Conservation (phyloP, 2,888 invertebrate species). For the Scaptomyza caliginosa region DNA sequence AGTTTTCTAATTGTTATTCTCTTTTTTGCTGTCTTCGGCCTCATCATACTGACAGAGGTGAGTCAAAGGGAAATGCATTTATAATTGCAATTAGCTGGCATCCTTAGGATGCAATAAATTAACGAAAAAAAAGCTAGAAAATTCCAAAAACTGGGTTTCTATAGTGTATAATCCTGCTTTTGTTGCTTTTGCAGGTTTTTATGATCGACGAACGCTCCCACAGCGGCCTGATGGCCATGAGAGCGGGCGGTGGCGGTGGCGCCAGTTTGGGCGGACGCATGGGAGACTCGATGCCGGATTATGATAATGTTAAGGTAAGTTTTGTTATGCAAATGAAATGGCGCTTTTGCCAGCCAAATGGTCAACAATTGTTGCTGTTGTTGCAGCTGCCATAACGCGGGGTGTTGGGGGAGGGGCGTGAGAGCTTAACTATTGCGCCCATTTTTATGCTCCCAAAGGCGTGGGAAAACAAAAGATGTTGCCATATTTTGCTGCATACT, state of each 20-base stretch:
- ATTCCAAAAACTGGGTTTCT: slow-evolving; percentile 3
- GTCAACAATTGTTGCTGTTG: slow-evolving; percentile 50
- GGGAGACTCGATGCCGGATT: slow-evolving; percentile 86
- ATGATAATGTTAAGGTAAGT: slow-evolving; percentile 88
- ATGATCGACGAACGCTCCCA: slow-evolving; percentile 86
- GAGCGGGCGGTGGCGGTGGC: slow-evolving; percentile 84
- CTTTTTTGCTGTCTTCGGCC: slow-evolving; percentile 94
- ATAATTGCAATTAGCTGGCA: slow-evolving; percentile 45
- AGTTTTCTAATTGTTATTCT: slow-evolving; percentile 95
- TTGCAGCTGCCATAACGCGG: slow-evolving; percentile 27
- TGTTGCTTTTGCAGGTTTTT: slow-evolving; percentile 80
- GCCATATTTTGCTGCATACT: slow-evolving; percentile 58
- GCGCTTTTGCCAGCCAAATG: slow-evolving; percentile 35
- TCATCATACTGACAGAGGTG: slow-evolving; percentile 94
- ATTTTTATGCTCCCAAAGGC: slow-evolving; percentile 45
- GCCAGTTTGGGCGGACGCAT: slow-evolving; percentile 85
- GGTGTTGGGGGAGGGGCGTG: not conserved
- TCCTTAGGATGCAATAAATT: slow-evolving; percentile 35
- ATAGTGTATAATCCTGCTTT: not conserved
- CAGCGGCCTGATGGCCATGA: slow-evolving; percentile 85
- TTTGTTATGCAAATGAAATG: slow-evolving; percentile 70
- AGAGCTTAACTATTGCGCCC: slow-evolving; percentile 54
- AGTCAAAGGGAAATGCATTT: slow-evolving; percentile 51
- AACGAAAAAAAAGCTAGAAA: slow-evolving; percentile 27
- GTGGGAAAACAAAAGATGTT: slow-evolving; percentile 75